A percentile compares a stretch with the other conserved stretches of the same genome.
phyloP scores from a whole-genome alignment of 2,113 vertebrate genomes.

The Mustelus asterias region DNA sequence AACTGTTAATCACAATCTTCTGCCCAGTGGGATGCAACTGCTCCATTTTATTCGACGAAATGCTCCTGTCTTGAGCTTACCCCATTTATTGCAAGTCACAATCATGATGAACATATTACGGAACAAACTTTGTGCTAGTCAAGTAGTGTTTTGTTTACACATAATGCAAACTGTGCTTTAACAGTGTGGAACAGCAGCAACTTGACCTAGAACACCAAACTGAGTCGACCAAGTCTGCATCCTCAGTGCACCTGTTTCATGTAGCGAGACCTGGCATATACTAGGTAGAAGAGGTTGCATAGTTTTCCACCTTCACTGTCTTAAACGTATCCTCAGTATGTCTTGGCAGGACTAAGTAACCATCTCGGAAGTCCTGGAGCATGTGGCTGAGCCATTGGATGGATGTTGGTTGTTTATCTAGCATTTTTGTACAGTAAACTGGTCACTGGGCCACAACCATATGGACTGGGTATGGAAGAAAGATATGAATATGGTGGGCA shows the following conservation, averaged over 20 bases:
- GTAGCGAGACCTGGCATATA: neutral
- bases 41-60: neutral
- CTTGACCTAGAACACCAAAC: neutral
- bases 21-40: neutral
- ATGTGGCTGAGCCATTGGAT: neutral
- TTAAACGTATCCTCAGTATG: neutral
- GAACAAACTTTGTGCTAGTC: neutral
- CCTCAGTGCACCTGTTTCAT: neutral
- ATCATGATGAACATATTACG: neutral
- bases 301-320: neutral
- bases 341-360: neutral
- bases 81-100: neutral
- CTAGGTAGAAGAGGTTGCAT: neutral
- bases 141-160: neutral
- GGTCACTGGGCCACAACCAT: neutral
- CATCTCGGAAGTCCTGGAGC: neutral
- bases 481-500: neutral
- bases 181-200: neutral
- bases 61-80: neutral
- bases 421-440: neutral
- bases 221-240: neutral
- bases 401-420: neutral
- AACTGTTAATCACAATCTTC: neutral
- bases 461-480: neutral
- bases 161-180: neutral